These are phyloP conservation scores for Gerris lacustris DNA, from an alignment of 2,888 invertebrate species.

Conservation along the genomic window DNA sequence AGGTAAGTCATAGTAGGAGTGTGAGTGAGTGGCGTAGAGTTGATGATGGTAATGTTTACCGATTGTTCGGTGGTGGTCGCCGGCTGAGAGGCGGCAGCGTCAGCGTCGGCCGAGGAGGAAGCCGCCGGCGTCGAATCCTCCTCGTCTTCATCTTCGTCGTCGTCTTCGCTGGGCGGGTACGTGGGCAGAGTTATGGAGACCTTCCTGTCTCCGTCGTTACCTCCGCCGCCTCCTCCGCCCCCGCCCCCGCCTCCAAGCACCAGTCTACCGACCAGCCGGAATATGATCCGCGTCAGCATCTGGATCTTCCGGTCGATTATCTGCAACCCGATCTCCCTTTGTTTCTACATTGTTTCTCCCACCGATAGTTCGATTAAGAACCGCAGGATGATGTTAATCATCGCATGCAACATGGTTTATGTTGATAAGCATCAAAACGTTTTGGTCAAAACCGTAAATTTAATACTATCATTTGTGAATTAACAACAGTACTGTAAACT, in stretches of 20 bases:
- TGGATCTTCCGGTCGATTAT: constrained; percentile 66
- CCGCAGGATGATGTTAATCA: no score
- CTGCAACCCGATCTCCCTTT: constrained; percentile 37
- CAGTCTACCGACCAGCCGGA: constrained; percentile 63
- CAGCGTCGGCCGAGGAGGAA: constrained; percentile 25
- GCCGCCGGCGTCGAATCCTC: constrained; percentile 28
- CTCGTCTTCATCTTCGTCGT: constrained; percentile 45
- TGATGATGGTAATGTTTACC: background rate
- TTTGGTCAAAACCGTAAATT: no score
- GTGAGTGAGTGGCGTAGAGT: no score
- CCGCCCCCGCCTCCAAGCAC: constrained; percentile 47
- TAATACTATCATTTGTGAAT: no score
- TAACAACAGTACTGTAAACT: no score
- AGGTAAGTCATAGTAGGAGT: no score
- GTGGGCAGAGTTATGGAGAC: constrained; percentile 54
- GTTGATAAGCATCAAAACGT: no score
- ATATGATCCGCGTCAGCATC: constrained; percentile 56
- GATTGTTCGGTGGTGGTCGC: constrained; percentile 21
- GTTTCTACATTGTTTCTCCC: no score
- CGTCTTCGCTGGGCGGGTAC: constrained; percentile 54
- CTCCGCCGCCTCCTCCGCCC: constrained; percentile 38
- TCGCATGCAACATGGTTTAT: no score
- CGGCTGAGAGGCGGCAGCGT: constrained; percentile 27
- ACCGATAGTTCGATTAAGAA: no score
- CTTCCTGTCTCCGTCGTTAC: constrained; percentile 38